A percentile compares a stretch with the other conserved stretches of the same genome.
Conservation (phyloP, 2,113 vertebrate genomes). For the Crypturellus undulatus region DNA sequence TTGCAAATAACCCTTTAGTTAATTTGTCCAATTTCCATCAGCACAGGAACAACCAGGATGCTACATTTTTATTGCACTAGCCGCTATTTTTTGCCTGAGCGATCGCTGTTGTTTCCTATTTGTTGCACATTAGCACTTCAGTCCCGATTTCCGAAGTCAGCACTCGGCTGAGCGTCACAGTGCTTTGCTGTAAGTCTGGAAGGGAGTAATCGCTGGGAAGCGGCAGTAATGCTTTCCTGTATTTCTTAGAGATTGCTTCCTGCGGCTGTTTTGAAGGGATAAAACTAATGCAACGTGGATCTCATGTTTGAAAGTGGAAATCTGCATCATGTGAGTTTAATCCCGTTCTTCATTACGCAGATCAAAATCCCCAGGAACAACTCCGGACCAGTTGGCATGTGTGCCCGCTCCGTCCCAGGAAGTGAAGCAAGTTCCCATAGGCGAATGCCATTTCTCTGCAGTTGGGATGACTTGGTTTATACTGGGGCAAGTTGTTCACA, state of each 20-base stretch:
- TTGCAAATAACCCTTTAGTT: neutral
- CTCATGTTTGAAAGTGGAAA: neutral
- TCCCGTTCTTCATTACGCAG: neutral
- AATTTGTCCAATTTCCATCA: neutral
- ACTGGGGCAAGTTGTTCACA: neutral
- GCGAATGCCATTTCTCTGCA: neutral
- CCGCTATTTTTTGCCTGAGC: neutral
- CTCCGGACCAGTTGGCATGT: accelerated
- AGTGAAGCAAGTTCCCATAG: neutral
- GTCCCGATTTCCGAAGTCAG: neutral
- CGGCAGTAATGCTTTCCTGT: neutral
- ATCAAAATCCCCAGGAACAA: neutral
- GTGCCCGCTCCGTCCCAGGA: neutral
- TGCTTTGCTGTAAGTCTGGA: neutral
- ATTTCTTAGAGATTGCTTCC: neutral
- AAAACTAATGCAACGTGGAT: neutral
- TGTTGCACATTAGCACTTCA: neutral
- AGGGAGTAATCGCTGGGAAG: neutral
- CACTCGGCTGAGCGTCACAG: neutral
- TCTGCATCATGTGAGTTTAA: neutral
- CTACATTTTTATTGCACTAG: neutral
- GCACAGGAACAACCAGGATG: neutral
- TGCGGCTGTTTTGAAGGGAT: neutral
- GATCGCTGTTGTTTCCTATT: neutral
- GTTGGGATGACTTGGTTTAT: neutral